phyloP scores from a whole-genome alignment of 2,888 invertebrate species.

The Coelogynopora nodosa region DNA sequence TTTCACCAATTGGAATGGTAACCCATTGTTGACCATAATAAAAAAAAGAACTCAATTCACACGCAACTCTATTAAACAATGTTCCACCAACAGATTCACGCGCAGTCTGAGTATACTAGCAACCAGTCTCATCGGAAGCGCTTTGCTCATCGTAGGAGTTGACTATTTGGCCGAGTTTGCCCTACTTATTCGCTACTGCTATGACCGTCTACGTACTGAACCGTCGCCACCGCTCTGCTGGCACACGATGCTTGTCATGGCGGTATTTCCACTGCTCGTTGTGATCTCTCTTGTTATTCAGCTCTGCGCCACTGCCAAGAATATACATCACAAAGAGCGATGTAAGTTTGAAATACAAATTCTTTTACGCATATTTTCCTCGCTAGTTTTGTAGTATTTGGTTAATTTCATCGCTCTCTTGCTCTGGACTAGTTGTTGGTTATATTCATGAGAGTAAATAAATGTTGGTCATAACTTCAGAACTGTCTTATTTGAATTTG shows the following conservation, averaged over 20 bases:
- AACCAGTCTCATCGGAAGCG: neutral
- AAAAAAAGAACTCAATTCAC: too few species aligned
- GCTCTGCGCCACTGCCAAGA: neutral
- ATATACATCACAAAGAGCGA: neutral
- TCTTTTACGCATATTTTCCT: too few species aligned
- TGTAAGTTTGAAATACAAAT: neutral
- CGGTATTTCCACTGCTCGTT: neutral
- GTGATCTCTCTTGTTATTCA: neutral
- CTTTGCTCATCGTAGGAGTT: neutral
- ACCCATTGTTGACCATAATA: too few species aligned
- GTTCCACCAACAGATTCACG: neutral
- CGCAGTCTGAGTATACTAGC: neutral
- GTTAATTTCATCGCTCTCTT: too few species aligned
- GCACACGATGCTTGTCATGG: slow-evolving; percentile 8
- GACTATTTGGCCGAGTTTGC: neutral
- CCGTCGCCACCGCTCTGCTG: neutral
- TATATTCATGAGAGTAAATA: too few species aligned
- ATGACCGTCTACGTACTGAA: neutral
- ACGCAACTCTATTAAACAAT: neutral
- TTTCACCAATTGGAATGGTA: too few species aligned
- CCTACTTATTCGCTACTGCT: slow-evolving; percentile 3
- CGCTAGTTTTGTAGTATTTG: too few species aligned
- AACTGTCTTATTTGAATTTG: too few species aligned
- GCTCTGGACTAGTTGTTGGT: too few species aligned
- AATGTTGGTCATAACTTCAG: too few species aligned